Base-by-base conservation (phyloP, 1,140 invertebrate species). In the Diabrotica virgifera region DNA sequence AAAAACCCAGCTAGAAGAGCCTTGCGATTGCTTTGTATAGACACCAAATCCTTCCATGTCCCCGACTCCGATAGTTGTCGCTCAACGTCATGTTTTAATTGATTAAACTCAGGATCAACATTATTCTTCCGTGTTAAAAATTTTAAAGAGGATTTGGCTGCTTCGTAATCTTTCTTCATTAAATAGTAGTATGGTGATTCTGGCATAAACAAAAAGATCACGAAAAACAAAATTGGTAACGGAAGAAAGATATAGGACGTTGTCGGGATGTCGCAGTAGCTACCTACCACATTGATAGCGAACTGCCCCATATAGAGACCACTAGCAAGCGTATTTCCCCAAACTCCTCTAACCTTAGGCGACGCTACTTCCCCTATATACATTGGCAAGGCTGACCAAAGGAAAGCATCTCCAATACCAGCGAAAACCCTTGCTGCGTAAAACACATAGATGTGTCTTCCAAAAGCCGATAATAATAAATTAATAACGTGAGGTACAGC, bases 341-440 rank as follows among this genome's bases (percentile, higher is more conserved):
- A 76, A 11, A 57, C 64, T 70, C 90, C 90, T 9, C 90, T 79
- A 2, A 90, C 84, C 63, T 85, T 82, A 67, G 85, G 78, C 61
- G 87, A 83, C 36, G 89, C 80, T 46, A 90, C 82, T 80, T 89
- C 86, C 63, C 85, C 83, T 36, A 89, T 78, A 71, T 85, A 88
- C 72, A 88, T 82, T 0, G 86, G 85, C 12, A 76, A 59, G 2
- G 70, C 59, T 6, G 68, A 46, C 40, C 40, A 46, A 10, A 46
- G n/a, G 8, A 46, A n/a, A 46, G 40, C 40, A n/a, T n/a, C n/a
- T 2, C 8, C 8, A 46, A 46, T 46, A 46, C 40, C 40, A 6
- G 40, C 40, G 40, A 3, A 46, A 46, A 8, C 8, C n/a, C 40
- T 46, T 10, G 40, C 40, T 46, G n/a, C 8, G n/a, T 46, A 46